Evolutionary conservation across 2,113 vertebrate genomes (phyloP), one percentile per base, ranked within the genome.

Genomic region (Elachura formosa): DNA sequence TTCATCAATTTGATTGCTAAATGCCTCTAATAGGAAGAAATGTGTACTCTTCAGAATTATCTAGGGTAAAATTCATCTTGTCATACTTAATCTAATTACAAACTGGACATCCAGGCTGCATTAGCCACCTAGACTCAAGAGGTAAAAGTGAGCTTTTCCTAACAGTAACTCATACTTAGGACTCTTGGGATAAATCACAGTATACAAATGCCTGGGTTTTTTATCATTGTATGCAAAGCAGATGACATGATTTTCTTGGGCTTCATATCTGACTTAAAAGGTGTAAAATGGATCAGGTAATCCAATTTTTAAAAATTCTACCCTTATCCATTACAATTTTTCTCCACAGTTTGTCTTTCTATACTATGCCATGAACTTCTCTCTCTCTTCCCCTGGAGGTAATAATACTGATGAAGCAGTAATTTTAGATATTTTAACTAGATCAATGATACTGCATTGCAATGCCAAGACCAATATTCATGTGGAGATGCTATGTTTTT

Each of bases 381-480:
- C 34, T 80, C 20, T 86, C 52, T 81, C 36, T 52, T 94, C 31
- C 56, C 36, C 63, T 90, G 26, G 78, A 96, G 90, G 79, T 95
- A 90, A 86, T 59, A 86, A 82, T 67, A 83, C 48, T 71, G 40
- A 67, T 26, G 43, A 16, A 85, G 21, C 36, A 85, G 46, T 74
- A 79, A 91, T 87, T 91, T 79, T 62, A 89, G 71, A 91, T 90
- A 83, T 93, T 96, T 96, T 77, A 90, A 76, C 67, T 91, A 88
- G 71, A 63, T 77, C 82, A 84, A 36, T 46, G 51, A 71, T 71
- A 74, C 67, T 67, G n/a, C 43, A 45, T n/a, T 91, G 51, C 40
- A 34, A 55, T 88, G 94, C 96, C 95, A 97, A 96, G 82, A 91
- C 78, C 85, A 96, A 96, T 81, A 95, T 52, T 95, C 84, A 59